Base-by-base conservation (phyloP, 2,797 vertebrate species). In the Uromys caudimaculatus region DNA sequence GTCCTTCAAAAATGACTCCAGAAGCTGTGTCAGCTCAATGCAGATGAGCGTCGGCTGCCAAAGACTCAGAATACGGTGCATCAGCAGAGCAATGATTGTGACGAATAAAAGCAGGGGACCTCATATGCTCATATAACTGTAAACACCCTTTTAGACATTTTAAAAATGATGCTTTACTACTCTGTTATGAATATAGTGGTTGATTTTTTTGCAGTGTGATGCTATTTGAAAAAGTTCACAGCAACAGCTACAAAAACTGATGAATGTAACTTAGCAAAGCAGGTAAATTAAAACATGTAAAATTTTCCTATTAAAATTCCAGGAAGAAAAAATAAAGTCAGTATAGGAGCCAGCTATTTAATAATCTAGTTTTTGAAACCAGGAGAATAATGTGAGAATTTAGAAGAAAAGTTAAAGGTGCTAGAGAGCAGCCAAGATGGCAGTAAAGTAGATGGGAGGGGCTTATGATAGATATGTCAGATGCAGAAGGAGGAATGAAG, bases 11-110 rank as follows among this genome's bases (percentile, higher is more conserved):
- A 94, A 76, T 95, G 90, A 52, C 79, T 92, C 96, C 44, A 41
- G 69, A 95, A 96, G 93, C 93, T 92, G 69, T 95, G 75, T 96
- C 96, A 97, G 94, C 95, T 96, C 94, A 96, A 87, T 96, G 90
- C 93, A 86, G 89, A 95, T 90, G 73, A 88, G 94, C 76, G 73
- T 64, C 2, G 47, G 54, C 87, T 89, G 90, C 58, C 85, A 75
- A 23, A 89, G 81, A 78, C 38, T 50, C 69, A 78, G 94, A 95
- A 90, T 75, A 21, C 88, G 84, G 81, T 29, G 13, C 35, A 69
- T 93, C 93, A 97, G 94, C 85, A 96, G 73, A 93, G 81, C 35
- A 19, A 83, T 83, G 92, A 84, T 83, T 90, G 44, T 87, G 76
- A 76, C 47, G 85, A 95, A 93, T 94, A 81, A 88, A 82, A 89